phyloP scores from a whole-genome alignment of 2,888 invertebrate species.

The Amphipoea oculea region DNA sequence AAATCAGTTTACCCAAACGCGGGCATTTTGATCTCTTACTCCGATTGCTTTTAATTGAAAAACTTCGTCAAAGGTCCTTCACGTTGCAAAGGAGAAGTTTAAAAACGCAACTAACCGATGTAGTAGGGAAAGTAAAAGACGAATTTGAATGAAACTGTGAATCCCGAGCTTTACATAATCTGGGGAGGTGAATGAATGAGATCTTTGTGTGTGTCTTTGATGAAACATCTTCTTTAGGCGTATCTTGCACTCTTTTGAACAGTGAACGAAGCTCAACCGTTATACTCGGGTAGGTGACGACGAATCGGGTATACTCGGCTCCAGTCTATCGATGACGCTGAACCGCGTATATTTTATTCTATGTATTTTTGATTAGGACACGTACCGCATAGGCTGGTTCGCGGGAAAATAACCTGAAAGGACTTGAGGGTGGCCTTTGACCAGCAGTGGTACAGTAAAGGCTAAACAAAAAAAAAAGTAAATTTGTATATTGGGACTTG shows the following conservation, averaged over 20 bases:
- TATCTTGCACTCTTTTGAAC: background rate
- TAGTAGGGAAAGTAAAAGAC: conserved; percentile 44
- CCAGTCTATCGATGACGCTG: background rate
- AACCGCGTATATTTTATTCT: background rate
- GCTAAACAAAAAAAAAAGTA: background rate
- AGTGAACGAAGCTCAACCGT: background rate
- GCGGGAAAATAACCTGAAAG: background rate
- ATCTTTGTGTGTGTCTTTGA: background rate
- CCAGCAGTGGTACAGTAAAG: background rate
- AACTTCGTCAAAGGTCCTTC: conserved; percentile 70
- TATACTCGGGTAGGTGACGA: background rate
- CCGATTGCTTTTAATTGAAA: conserved; percentile 76
- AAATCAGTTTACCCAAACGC: conserved; percentile 64
- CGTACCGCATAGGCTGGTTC: background rate
- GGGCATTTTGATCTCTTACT: conserved; percentile 70
- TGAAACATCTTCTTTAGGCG: background rate
- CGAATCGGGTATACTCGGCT: background rate
- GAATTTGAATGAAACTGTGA: conserved; percentile 35
- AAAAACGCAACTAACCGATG: conserved; percentile 48
- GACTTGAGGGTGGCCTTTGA: background rate
- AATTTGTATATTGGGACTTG: background rate
- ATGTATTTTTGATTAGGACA: background rate
- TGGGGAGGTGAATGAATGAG: conserved; percentile 9
- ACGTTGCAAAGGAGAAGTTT: conserved; percentile 52
- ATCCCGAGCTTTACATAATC: conserved; percentile 8